A percentile compares a stretch with the other conserved stretches of the same genome.
These are phyloP conservation scores for Teleiodes luculella DNA, from an alignment of 2,888 invertebrate genomes.

Conservation along the genomic window DNA sequence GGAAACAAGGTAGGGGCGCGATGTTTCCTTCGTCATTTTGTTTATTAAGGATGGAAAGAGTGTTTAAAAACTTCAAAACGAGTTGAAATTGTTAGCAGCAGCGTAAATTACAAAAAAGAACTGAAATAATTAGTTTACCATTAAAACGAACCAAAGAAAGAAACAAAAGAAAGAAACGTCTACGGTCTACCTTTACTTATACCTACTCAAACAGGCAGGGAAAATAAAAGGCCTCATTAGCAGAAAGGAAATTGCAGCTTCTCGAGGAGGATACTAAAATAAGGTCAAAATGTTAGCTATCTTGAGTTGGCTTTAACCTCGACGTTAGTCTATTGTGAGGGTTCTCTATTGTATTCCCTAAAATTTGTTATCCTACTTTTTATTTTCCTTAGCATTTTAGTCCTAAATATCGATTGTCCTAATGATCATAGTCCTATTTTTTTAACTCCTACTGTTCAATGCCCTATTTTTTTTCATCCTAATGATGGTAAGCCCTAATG, in stretches of 20 bases:
- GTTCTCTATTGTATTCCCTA: too few species aligned
- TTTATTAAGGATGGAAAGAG: not conserved
- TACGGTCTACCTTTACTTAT: conserved; percentile 20
- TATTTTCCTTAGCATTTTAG: too few species aligned
- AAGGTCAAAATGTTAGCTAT: conserved; percentile 69
- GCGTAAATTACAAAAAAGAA: not conserved
- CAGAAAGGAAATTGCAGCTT: conserved; percentile 74
- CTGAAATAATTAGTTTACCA: conserved; percentile 17
- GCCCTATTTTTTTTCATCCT: too few species aligned
- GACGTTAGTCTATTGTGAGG: conserved; percentile 38
- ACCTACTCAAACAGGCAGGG: conserved; percentile 42
- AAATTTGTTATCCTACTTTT: too few species aligned
- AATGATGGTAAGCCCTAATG: too few species aligned
- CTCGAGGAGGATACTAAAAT: conserved; percentile 65
- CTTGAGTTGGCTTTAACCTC: conserved; percentile 44
- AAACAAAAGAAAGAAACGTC: conserved; percentile 24
- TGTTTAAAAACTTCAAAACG: not conserved
- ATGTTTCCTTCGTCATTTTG: not conserved
- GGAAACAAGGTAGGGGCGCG: not conserved
- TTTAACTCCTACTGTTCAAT: too few species aligned
- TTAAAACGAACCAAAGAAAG: conserved; percentile 24
- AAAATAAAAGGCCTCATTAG: conserved; percentile 73
- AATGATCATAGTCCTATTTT: too few species aligned
- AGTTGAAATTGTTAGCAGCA: not conserved
- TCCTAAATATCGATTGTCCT: too few species aligned